Conservation (phyloP, 2,888 invertebrate genomes). For the Pardosa pseudoannulata region DNA sequence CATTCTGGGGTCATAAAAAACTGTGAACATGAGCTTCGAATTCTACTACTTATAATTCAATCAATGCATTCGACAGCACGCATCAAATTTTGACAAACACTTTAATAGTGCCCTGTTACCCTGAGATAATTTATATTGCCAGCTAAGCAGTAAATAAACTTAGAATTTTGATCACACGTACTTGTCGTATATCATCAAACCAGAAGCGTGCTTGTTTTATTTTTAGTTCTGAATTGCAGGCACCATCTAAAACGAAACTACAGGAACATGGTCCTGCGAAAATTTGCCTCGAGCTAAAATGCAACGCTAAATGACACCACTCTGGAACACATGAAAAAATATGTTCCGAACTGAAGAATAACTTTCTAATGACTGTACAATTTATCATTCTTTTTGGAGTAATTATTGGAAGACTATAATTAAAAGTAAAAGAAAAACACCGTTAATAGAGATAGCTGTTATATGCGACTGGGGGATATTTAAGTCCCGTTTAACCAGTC, state of each 20-base stretch:
- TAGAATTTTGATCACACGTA: neutral
- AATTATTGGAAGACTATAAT: neutral
- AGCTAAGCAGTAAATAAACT: neutral
- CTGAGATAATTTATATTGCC: neutral
- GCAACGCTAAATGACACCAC: neutral
- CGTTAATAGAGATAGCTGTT: neutral
- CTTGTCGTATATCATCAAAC: neutral
- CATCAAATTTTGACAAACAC: no score
- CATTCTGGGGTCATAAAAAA: no score
- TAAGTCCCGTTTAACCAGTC: neutral
- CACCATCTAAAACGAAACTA: neutral
- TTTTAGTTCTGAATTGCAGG: neutral
- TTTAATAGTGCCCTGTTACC: neutral
- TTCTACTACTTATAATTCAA: no score
- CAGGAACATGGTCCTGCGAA: neutral
- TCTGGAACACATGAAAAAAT: neutral
- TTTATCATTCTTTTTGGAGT: neutral
- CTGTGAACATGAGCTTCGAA: no score
- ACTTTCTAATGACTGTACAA: neutral
- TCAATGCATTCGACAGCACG: no score
- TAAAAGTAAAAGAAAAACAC: neutral
- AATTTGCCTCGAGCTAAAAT: neutral
- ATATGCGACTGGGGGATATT: neutral
- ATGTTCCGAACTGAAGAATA: neutral
- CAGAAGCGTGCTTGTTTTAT: neutral